phyloP scores from a whole-genome alignment of 1,140 invertebrate species.

The Procambarus clarkii region DNA sequence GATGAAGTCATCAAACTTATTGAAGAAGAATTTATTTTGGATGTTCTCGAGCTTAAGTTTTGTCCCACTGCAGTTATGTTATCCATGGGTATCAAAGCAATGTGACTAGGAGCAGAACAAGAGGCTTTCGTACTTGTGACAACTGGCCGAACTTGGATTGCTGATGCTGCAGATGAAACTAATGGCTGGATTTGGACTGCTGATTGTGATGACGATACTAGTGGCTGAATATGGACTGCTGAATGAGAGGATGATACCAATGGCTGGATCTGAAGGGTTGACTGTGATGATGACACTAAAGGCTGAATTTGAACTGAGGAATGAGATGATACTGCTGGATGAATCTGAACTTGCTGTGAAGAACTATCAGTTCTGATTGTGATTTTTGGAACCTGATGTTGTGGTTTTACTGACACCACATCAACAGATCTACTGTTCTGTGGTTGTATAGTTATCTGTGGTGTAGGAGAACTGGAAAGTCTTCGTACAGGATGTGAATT shows the following conservation, averaged over 20 bases:
- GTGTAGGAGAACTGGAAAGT: slow-evolving; percentile 38
- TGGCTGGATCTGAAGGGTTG: slow-evolving; percentile 43
- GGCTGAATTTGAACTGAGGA: slow-evolving; percentile 41
- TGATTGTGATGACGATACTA: slow-evolving; percentile 37
- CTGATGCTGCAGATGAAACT: slow-evolving; percentile 28
- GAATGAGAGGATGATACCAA: slow-evolving; percentile 27
- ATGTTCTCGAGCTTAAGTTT: slow-evolving; percentile 34
- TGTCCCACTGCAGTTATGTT: slow-evolving; percentile 56
- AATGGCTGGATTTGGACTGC: slow-evolving; percentile 39
- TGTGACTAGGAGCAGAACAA: slow-evolving; percentile 47
- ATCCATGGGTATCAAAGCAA: slow-evolving; percentile 58
- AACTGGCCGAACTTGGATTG: slow-evolving; percentile 41
- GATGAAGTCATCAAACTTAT: slow-evolving; percentile 54
- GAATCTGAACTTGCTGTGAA: slow-evolving; percentile 36
- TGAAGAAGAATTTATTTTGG: slow-evolving; percentile 35
- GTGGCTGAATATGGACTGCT: slow-evolving; percentile 51
- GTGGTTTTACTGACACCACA: slow-evolving; percentile 23
- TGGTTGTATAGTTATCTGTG: slow-evolving; percentile 48
- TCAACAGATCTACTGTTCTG: slow-evolving; percentile 35
- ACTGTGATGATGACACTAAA: slow-evolving; percentile 34
- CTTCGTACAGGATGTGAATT: slow-evolving; percentile 14
- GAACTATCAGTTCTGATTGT: slow-evolving; percentile 41
- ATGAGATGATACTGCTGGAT: slow-evolving; percentile 34
- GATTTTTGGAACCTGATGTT: slow-evolving; percentile 51
- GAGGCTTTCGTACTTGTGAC: slow-evolving; percentile 40